Base-by-base conservation (phyloP, 2,888 invertebrate genomes). In the Capitulum mitella region DNA sequence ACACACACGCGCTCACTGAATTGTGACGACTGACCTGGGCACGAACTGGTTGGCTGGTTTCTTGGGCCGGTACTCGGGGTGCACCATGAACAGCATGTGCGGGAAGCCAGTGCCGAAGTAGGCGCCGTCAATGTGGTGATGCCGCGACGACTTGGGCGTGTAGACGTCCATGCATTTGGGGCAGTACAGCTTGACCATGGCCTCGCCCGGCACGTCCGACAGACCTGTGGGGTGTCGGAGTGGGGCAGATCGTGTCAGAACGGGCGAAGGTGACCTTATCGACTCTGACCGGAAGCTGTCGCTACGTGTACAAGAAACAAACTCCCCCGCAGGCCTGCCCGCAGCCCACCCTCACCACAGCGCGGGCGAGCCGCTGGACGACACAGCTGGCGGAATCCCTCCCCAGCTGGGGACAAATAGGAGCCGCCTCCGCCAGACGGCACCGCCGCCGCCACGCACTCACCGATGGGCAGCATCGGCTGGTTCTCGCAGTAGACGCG, bases 51-150 rank as follows among this genome's bases (percentile, higher is more conserved):
- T 97, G 84, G 93, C 91, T 82, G 98, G 94, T 85, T 96, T 91
- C 88, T 98, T 97, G 82, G 99, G 98, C 86, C 99, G 90, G 88
- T 97, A 96, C 88, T 99, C 99, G 2, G 99, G 98, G 87, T 99
- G 99, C 84, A 99, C 98, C 97, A 99, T 98, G 87, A 99, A 99
- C 83, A 99, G 90, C 99, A 99, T 99, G 87, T 99, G 99, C 83
- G 99, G 99, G 88, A 99, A 99, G 81, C 99, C 99, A 80, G 98
- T 99, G 84, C 99, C 99, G 87, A 99, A 99, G 88, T 99, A 99
- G 77, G 99, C 98, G 80, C 99, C 99, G 87, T 98, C 98, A 70
- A 97, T 98, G 88, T 98, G 97, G 88, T 98, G 97, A 87, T 98
- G 97, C 81, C 98, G 91, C 79, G 97, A 95, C 43, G 97, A 97